Conservation (phyloP, 2,888 invertebrate genomes). For the Podotricha telesiphe region DNA sequence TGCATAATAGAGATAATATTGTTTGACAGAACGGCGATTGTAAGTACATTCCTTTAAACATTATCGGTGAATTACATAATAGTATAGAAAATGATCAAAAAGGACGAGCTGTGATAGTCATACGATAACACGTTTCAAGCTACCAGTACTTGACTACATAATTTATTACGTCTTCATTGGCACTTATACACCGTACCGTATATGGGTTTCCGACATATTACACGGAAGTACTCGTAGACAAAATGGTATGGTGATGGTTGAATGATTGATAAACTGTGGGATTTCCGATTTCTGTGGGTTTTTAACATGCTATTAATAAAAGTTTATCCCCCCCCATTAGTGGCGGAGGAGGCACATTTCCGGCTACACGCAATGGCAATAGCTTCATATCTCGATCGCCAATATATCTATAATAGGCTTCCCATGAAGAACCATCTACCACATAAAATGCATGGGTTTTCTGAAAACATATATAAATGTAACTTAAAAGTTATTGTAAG, state of each 20-base stretch:
- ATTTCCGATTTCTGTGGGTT: not conserved
- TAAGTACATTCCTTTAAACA: constrained; percentile 7
- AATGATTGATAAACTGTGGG: not conserved
- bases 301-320: not conserved
- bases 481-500: not conserved
- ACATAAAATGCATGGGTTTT: too few relatives aligned
- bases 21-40: constrained; percentile 2
- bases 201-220: constrained; percentile 44
- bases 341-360: too few relatives aligned
- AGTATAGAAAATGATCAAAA: constrained; percentile 27
- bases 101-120: constrained; percentile 3
- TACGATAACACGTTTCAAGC: constrained; percentile 25
- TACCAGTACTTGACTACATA: constrained; percentile 21
- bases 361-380: too few relatives aligned
- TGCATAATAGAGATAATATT: not conserved
- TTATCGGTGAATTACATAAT: constrained; percentile 22
- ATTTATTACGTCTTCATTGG: constrained; percentile 37
- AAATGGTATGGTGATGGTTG: constrained; percentile 1
- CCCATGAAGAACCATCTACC: too few relatives aligned
- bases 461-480: too few relatives aligned
- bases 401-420: too few relatives aligned
- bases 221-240: constrained; percentile 18
- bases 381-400: too few relatives aligned
- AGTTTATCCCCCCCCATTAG: too few relatives aligned
- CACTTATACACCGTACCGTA: constrained; percentile 36